These are phyloP conservation scores for Drosophila colorata DNA, from an alignment of 2,888 invertebrate species.

Conservation along the genomic window DNA sequence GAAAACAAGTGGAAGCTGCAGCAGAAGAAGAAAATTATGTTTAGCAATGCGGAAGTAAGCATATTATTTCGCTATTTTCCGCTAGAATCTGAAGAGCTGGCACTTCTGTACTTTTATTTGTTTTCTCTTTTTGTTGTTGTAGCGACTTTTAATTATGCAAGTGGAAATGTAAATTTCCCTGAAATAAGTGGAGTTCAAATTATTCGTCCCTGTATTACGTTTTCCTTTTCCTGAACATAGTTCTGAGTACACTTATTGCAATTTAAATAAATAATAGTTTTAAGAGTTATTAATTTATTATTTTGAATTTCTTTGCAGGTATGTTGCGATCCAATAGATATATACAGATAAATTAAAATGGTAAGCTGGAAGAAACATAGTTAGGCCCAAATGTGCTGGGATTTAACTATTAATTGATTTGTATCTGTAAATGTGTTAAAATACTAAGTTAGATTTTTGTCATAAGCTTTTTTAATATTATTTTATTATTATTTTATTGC, in stretches of 20 bases:
- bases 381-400: neutral
- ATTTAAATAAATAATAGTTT: neutral
- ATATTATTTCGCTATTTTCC: constrained; percentile 63
- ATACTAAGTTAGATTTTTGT: too few relatives aligned
- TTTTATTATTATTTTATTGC: too few relatives aligned
- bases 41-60: constrained; percentile 70
- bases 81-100: constrained; percentile 25
- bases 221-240: constrained; percentile 21
- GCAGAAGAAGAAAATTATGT: constrained; percentile 48
- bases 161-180: constrained; percentile 66
- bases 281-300: constrained; percentile 4
- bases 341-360: neutral
- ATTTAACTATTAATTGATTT: too few relatives aligned
- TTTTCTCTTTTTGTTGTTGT: constrained; percentile 8
- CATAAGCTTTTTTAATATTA: too few relatives aligned
- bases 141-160: constrained; percentile 61
- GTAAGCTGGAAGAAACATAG: neutral
- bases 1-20: constrained; percentile 20
- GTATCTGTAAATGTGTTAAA: too few relatives aligned
- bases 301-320: constrained; percentile 29
- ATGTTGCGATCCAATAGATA: neutral
- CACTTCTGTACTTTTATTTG: constrained; percentile 2
- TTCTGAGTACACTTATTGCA: neutral
- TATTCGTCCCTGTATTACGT: constrained; percentile 28
- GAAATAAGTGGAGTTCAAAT: constrained; percentile 56